Evolutionary conservation across 1,140 invertebrate genomes (phyloP), one percentile per base, ranked within the genome.

Genomic region (Drosophila littoralis): DNA sequence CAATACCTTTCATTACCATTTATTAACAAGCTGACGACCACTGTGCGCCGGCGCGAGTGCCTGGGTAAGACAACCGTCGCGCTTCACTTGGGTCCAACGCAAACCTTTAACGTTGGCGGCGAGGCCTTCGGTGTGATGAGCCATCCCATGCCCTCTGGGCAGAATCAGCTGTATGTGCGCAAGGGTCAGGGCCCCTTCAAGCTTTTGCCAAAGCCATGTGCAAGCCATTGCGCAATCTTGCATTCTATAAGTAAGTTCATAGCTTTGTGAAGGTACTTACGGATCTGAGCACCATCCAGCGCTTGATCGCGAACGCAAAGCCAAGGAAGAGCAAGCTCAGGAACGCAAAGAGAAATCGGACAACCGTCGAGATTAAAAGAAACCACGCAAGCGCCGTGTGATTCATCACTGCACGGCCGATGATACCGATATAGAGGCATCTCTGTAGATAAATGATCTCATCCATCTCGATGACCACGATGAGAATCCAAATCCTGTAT

Each of bases 331-430:
- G 22, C 15, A 65, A 0, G 50, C 48, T 4, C 43, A 65, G 7
- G 12, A 55, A 1, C 69, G 66, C 4, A 58, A 28, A 7, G 66
- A 64, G 13, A 63, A 67, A 5, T 59, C 61, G 3, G 58, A 76
- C 0, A 51, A 46, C 35, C 55, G 60, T 5, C 81, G 80, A 7
- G 55, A 59, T 0, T 69, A 77, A 15, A 33, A 60, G 12, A 75
- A 64, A 9, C 54, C 35, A 10, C 50, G 43, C 7, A 66, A 59
- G 15, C 52, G 58, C 0, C 35, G 6, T 0, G 50, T 70, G 3
- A 66, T 66, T 54, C 67, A 42, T 2, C 73, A 78, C 2, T 50
- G 54, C 40, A 78, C 76, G 2, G 73, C 66, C 1, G 74, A 77
- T 50, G 73, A 71, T 33, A 71, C 43, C 1, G 73, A 78, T 22